Evolutionary conservation across 1,140 invertebrate genomes (phyloP).

Genomic region (Apis florea): DNA sequence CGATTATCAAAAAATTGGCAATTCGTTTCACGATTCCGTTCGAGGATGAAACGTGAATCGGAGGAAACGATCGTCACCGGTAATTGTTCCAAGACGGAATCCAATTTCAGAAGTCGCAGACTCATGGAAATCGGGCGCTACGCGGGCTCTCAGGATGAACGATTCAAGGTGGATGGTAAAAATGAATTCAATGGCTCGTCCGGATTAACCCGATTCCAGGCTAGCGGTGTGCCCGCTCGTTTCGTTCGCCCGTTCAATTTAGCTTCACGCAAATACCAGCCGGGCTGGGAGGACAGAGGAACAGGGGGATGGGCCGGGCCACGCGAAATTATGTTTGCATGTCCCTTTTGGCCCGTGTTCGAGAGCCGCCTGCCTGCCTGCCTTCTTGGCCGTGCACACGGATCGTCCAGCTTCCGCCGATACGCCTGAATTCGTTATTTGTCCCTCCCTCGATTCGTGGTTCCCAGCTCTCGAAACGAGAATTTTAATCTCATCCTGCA

Average conservation of each 20-base stretch:
- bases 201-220: slow-evolving; percentile 49
- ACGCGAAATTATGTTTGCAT: slow-evolving; percentile 53
- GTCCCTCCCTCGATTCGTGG: background rate
- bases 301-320: background rate
- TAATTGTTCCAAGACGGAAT: background rate
- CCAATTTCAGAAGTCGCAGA: background rate
- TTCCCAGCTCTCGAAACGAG: background rate
- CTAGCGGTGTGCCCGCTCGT: slow-evolving; percentile 32
- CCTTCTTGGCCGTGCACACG: slow-evolving; percentile 34
- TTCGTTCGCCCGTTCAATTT: slow-evolving; percentile 58
- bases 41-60: too few species aligned
- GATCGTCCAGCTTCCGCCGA: slow-evolving; percentile 20
- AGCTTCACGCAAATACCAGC: slow-evolving; percentile 44
- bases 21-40: too few species aligned
- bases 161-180: slow-evolving; percentile 43
- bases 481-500: background rate
- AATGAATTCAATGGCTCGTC: slow-evolving; percentile 58
- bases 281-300: background rate
- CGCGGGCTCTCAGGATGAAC: background rate
- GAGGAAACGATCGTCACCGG: background rate
- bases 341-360: slow-evolving; percentile 42
- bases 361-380: background rate
- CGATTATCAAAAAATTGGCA: too few species aligned
- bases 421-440: slow-evolving; percentile 22
- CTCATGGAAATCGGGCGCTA: background rate